Percentiles rank a stretch among this genome's conserved stretches.
Conservation (phyloP, 2,888 invertebrate genomes). For the Sipha maydis region DNA sequence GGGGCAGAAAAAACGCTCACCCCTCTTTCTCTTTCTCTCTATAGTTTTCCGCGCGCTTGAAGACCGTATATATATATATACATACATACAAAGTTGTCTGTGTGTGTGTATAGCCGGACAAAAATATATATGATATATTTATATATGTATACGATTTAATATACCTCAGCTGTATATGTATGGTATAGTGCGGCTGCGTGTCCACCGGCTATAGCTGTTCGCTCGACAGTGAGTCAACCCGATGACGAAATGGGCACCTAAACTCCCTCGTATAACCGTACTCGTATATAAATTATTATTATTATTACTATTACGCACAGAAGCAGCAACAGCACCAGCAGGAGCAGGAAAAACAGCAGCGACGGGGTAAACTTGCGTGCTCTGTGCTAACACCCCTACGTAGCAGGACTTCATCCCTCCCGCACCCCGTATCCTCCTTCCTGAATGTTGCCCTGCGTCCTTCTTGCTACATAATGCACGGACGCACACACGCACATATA, state of each 20-base stretch:
- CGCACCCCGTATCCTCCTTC: background rate
- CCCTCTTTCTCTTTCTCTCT: too few species aligned
- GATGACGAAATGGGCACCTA: background rate
- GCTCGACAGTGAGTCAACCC: conserved; percentile 13
- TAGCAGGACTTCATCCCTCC: too few species aligned
- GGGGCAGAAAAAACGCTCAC: background rate
- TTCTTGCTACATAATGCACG: too few species aligned
- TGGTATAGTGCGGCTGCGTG: conserved; percentile 14
- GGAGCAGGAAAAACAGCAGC: background rate
- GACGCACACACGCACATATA: background rate
- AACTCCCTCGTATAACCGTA: background rate
- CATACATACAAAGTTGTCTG: too few species aligned
- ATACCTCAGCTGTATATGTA: too few species aligned
- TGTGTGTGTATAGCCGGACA: background rate
- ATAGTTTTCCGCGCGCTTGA: background rate
- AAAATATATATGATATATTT: background rate
- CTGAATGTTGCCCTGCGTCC: background rate
- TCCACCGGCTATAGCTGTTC: conserved; percentile 1
- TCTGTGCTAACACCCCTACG: background rate
- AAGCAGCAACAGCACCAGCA: background rate
- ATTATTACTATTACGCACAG: background rate
- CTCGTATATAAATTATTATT: background rate
- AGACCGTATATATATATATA: background rate
- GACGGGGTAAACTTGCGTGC: conserved; percentile 44
- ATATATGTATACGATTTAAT: too few species aligned